Evolutionary conservation across 1,140 invertebrate species (phyloP).

Genomic region (Monomorium pharaonis): DNA sequence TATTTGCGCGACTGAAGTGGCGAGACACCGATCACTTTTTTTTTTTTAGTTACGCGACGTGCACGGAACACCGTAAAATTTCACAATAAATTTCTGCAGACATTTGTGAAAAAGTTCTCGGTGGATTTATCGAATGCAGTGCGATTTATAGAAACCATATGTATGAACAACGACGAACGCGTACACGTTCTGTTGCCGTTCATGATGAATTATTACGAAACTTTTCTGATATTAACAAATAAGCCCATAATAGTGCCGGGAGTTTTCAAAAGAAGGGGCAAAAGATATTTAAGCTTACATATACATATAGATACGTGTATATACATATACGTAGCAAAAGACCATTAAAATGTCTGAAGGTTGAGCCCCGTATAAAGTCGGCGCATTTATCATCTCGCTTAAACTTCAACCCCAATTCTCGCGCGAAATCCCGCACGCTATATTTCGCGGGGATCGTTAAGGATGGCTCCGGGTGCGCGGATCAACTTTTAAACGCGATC

Average conservation of each 20-base stretch:
- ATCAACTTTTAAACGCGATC: slow-evolving; percentile 42
- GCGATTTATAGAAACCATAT: not conserved
- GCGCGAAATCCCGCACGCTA: slow-evolving; percentile 25
- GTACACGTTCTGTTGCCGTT: not conserved
- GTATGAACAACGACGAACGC: not conserved
- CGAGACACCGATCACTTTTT: not conserved
- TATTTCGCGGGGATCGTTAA: slow-evolving; percentile 29
- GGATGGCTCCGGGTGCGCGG: not conserved
- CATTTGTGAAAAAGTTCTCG: not conserved
- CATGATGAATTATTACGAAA: slow-evolving; percentile 18
- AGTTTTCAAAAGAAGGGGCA: not conserved
- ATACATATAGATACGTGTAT: not conserved
- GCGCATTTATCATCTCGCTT: slow-evolving; percentile 43
- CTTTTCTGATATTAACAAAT: slow-evolving; percentile 40
- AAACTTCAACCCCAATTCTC: slow-evolving; percentile 42
- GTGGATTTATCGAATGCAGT: not conserved
- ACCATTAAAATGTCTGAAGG: slow-evolving; percentile 37
- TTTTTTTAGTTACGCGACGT: not conserved
- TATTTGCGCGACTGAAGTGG: not conserved
- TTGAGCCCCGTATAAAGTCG: slow-evolving; percentile 38
- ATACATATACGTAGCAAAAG: not conserved
- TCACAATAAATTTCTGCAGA: not conserved
- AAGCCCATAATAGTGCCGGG: not conserved
- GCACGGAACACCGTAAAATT: not conserved
- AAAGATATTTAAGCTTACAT: slow-evolving; percentile 22